Conservation (phyloP, 2,888 invertebrate genomes). For the Tipula lateralis region DNA sequence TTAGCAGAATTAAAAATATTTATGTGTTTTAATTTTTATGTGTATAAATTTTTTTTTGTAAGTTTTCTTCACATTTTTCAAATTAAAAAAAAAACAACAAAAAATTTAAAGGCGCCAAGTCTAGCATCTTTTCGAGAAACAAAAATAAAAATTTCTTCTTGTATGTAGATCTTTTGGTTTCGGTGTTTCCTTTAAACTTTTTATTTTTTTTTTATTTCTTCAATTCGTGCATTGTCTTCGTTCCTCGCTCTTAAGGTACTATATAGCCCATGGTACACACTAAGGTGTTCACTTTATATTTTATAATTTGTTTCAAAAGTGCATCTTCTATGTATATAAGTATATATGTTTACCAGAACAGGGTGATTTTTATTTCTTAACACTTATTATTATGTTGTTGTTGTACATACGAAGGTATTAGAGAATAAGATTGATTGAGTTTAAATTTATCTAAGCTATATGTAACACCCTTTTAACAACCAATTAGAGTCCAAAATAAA, state of each 20-base stretch:
- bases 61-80: neutral
- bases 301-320: neutral
- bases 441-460: neutral
- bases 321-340: neutral
- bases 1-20: neutral
- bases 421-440: neutral
- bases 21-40: neutral
- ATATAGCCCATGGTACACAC: neutral
- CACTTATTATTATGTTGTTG: neutral
- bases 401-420: neutral
- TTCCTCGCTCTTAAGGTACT: neutral
- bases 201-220: neutral
- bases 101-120: neutral
- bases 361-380: neutral
- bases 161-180: neutral
- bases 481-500: neutral
- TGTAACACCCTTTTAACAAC: neutral
- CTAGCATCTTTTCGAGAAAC: neutral
- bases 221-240: neutral
- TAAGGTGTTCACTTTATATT: neutral
- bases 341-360: neutral
- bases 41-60: neutral
- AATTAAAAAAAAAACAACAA: neutral
- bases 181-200: constrained; percentile 5
- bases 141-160: neutral